Percentiles rank a stretch among this genome's conserved stretches.
Evolutionary conservation across 2,113 vertebrate genomes (phyloP).

Genomic region (Oreochromis niloticus): DNA sequence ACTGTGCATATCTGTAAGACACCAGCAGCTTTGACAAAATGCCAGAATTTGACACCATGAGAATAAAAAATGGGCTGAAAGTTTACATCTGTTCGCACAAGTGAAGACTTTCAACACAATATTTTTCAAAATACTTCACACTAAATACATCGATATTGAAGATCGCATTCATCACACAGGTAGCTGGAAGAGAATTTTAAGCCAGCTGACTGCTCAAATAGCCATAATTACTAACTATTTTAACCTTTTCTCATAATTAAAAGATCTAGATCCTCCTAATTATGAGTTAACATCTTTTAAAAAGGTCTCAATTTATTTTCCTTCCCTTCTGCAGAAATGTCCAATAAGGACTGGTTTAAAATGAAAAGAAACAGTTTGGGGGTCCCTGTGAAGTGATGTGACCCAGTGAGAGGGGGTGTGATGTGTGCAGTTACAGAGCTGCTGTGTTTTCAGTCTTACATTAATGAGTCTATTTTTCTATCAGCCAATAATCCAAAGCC

Average conservation of each 20-base stretch:
- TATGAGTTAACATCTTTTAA: neutral
- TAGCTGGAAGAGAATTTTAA: neutral
- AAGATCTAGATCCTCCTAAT: neutral
- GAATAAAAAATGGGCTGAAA: neutral
- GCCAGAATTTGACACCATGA: neutral
- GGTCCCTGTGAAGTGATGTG: neutral
- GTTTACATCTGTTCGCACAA: neutral
- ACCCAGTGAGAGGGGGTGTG: neutral
- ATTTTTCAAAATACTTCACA: neutral
- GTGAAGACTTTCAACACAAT: neutral
- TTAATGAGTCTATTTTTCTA: slow-evolving; percentile 26
- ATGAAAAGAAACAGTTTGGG: neutral
- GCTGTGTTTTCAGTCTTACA: slow-evolving; percentile 9
- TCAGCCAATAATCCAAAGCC: slow-evolving; percentile 12
- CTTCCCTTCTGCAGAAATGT: neutral
- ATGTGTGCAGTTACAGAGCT: neutral
- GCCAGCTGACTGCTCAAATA: neutral
- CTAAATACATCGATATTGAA: neutral
- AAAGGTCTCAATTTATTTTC: neutral
- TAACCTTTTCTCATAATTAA: neutral
- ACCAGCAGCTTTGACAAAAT: neutral
- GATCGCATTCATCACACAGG: neutral
- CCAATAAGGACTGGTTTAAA: neutral
- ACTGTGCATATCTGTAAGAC: neutral
- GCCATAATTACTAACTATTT: neutral